phyloP scores from a whole-genome alignment of 2,888 invertebrate genomes.

The Clepsis dumicolana region DNA sequence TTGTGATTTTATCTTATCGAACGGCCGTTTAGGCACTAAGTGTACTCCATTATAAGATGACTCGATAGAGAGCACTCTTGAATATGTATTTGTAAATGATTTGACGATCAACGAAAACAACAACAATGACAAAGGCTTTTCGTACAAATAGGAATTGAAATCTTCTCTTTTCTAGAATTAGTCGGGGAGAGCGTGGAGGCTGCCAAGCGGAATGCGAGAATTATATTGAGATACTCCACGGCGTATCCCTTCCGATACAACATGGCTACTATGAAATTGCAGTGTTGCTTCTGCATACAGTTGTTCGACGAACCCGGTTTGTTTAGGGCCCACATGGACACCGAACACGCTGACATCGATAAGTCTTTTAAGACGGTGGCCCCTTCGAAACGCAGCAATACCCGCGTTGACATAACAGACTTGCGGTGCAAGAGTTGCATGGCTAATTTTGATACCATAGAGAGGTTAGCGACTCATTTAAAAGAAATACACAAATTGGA shows the following conservation, averaged over 20 bases:
- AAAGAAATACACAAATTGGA: slow-evolving; percentile 13
- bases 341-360: slow-evolving; percentile 12
- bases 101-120: not conserved
- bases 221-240: slow-evolving; percentile 35
- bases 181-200: slow-evolving; percentile 20
- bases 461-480: slow-evolving; percentile 21
- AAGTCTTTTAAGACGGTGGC: not conserved
- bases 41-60: not conserved
- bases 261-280: not conserved
- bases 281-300: slow-evolving; percentile 22
- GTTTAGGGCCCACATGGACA: slow-evolving; percentile 31
- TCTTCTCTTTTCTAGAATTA: slow-evolving; percentile 43
- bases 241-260: slow-evolving; percentile 40
- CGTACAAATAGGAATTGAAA: slow-evolving; percentile 38
- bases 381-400: not conserved
- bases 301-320: slow-evolving; percentile 18
- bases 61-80: not conserved
- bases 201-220: slow-evolving; percentile 28
- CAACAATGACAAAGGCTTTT: not conserved
- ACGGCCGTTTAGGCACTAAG: no score
- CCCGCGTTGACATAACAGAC: slow-evolving; percentile 35
- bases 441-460: slow-evolving; percentile 1
- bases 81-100: not conserved
- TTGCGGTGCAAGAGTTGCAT: slow-evolving; percentile 27
- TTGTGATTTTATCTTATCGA: not conserved